Evolutionary conservation across 2,888 invertebrate genomes (phyloP), one percentile per base, ranked within the genome.

Genomic region (Callyntrura guangdongensis): DNA sequence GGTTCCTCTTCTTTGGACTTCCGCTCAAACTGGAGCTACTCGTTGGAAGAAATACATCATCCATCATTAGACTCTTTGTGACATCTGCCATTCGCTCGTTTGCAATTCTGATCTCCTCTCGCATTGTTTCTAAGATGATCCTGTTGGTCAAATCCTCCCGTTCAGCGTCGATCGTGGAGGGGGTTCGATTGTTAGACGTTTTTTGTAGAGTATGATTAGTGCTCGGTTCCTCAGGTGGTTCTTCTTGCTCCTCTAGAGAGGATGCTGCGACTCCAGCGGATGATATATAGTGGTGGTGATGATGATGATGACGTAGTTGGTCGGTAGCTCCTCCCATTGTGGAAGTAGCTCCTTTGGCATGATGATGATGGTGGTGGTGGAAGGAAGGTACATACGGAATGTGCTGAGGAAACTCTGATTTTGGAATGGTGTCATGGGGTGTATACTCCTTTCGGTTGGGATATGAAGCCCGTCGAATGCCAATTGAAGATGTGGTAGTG

Each of bases 51-150:
- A 91, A 91, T 14, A 90, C 91, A 47, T 92, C 92, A 59, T 93
- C 93, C 91, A 92, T 93, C 92, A 92, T 89, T 17, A 93, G 89
- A 87, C 92, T 92, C 83, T 92, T 92, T 25, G 93, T 92, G 12
- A 85, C 93, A 84, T 92, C 93, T 11, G 89, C 91, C 89, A 93
- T 93, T 84, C 90, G 87, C 79, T 92, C 92, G 45, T 93, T 93
- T 49, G 92, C 93, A 59, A 93, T 82, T n/a, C 93, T 88, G 36
- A 93, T 93, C 61, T 93, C 93, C 59, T 92, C 93, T 64, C 93
- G 72, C 93, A 93, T 93, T 14, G 92, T 91, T 72, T 92, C 92
- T 5, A 93, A 47, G 69, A 92, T 82, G n/a, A 88, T 87, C 64
- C 86, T 72, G 49, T 86, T 90, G 45, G 74, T 89, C 59, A 89